These are phyloP conservation scores for Mirounga angustirostris DNA, from an alignment of 2,113 vertebrate species.

Conservation along the genomic window DNA sequence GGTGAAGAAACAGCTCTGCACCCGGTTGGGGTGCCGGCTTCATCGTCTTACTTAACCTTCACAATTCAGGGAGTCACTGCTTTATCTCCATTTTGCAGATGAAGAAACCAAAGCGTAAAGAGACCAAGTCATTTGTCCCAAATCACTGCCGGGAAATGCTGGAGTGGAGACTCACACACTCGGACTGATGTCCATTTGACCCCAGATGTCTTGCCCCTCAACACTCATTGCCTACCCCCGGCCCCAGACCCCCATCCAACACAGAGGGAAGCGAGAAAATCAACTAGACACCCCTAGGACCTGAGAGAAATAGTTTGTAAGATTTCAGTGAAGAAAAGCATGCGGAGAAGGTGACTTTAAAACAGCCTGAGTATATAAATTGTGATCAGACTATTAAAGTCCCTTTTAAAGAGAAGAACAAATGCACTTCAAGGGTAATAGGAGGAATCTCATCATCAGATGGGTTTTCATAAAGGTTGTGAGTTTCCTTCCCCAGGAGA, in stretches of 20 bases:
- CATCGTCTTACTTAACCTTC: not conserved
- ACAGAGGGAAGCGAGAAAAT: not conserved
- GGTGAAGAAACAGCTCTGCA: not conserved
- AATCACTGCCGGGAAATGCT: not conserved
- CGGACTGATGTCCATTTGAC: not conserved
- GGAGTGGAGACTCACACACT: not conserved
- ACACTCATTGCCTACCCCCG: not conserved
- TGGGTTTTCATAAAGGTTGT: not conserved
- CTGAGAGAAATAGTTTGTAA: not conserved
- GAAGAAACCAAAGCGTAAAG: not conserved
- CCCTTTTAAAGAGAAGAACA: conserved; percentile 33
- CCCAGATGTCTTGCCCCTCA: not conserved
- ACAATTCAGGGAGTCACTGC: not conserved
- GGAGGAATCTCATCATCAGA: not conserved
- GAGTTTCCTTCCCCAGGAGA: not conserved
- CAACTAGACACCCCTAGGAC: not conserved
- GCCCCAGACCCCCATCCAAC: not conserved
- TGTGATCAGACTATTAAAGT: conserved; percentile 51
- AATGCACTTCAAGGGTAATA: conserved; percentile 16
- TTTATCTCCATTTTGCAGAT: not conserved
- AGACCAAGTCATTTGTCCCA: not conserved
- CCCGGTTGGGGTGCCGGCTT: not conserved
- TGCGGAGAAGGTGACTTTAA: conserved; percentile 39
- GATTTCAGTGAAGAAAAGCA: not conserved
- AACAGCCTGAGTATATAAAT: not conserved